Percentiles rank a stretch among this genome's conserved stretches.
Evolutionary conservation across 2,888 invertebrate species (phyloP).

Genomic region (Microchrysa polita): DNA sequence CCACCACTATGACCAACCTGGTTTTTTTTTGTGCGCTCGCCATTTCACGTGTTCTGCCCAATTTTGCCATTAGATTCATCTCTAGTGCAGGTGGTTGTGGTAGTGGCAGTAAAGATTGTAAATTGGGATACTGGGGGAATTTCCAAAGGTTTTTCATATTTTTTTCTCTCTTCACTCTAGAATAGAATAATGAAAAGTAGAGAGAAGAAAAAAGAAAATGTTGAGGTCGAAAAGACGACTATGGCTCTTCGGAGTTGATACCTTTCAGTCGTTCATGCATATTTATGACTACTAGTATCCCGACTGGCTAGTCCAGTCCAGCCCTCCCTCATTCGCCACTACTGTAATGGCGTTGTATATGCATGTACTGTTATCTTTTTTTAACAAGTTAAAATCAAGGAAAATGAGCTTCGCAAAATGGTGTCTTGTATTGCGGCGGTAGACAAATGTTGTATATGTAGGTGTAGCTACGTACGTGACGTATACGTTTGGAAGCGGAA

Average conservation of each 20-base stretch:
- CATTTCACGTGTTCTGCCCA: not conserved
- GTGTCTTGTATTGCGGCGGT: slow-evolving; percentile 12
- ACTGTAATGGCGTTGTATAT: not conserved
- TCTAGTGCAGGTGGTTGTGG: not conserved
- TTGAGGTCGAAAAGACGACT: slow-evolving; percentile 27
- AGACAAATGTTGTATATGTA: slow-evolving; percentile 16
- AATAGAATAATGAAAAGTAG: slow-evolving; percentile 11
- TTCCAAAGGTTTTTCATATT: not conserved
- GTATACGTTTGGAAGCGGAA: not conserved
- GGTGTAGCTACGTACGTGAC: too few species aligned
- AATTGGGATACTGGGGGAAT: slow-evolving; percentile 12
- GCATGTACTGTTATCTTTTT: not conserved
- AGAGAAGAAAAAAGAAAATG: not conserved
- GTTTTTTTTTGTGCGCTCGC: not conserved
- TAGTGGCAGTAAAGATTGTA: not conserved
- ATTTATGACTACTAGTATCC: slow-evolving; percentile 19
- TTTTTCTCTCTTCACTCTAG: not conserved
- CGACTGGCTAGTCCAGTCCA: too few species aligned
- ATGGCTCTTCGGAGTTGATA: slow-evolving; percentile 29
- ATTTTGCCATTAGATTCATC: not conserved
- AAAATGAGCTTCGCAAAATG: slow-evolving; percentile 22
- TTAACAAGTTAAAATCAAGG: slow-evolving; percentile 5
- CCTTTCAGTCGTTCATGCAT: slow-evolving; percentile 33
- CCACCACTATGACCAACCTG: not conserved
- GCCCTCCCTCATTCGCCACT: not conserved